These are phyloP conservation scores for Pyrgilauda ruficollis DNA, from an alignment of 2,113 vertebrate species.

Conservation along the genomic window DNA sequence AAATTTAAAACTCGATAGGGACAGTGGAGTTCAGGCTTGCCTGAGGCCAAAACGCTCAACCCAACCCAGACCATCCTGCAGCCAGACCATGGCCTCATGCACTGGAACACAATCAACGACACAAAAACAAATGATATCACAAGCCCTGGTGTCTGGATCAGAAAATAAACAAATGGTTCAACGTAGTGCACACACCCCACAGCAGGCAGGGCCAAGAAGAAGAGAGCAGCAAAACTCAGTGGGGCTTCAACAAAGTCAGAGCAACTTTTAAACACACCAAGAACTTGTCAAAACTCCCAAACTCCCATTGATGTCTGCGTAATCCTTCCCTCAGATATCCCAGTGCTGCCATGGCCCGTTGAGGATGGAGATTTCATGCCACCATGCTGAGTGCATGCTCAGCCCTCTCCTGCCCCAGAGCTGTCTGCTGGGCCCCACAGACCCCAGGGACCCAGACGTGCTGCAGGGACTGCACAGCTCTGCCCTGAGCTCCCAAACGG, in stretches of 20 bases:
- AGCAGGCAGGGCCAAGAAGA: background rate
- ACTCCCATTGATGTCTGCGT: background rate
- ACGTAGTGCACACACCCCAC: background rate
- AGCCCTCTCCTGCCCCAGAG: background rate
- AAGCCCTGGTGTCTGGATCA: background rate
- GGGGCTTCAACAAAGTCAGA: background rate
- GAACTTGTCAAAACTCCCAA: background rate
- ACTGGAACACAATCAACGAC: background rate
- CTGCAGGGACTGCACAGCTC: rapidly evolving
- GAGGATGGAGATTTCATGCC: background rate
- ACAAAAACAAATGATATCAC: rapidly evolving
- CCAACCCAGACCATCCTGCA: background rate
- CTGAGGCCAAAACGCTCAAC: background rate
- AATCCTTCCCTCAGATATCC: background rate
- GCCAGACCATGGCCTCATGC: background rate
- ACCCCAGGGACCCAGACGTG: background rate
- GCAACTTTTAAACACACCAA: background rate
- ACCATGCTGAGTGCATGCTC: background rate
- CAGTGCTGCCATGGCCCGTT: background rate
- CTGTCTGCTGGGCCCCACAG: background rate
- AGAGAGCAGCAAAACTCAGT: background rate
- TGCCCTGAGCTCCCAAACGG: background rate
- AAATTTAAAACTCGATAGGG: rapidly evolving
- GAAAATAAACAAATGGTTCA: background rate
- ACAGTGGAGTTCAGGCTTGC: background rate